Conservation (phyloP, 2,888 invertebrate genomes). For the Tinea semifulvella region DNA sequence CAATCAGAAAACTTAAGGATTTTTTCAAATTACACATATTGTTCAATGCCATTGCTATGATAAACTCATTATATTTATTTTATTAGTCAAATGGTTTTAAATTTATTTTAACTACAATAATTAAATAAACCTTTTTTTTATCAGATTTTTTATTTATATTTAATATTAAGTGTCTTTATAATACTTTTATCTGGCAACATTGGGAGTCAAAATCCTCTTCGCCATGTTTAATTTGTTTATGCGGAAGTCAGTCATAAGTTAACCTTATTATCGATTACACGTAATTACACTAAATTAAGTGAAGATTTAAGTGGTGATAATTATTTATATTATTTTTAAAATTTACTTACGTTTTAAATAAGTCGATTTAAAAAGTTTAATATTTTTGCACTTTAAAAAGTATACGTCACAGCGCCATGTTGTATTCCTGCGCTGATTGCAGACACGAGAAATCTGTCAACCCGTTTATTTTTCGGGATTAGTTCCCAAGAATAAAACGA, state of each 20-base stretch:
- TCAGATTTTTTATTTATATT: no score
- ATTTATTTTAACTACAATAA: no score
- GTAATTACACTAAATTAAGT: neutral
- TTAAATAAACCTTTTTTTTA: no score
- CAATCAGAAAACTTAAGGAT: no score
- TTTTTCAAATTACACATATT: no score
- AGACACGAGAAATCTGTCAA: constrained; percentile 68
- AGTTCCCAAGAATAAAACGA: constrained; percentile 59
- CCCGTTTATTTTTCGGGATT: constrained; percentile 65
- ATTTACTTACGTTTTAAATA: neutral
- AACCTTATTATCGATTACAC: constrained; percentile 41
- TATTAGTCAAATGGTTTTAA: no score
- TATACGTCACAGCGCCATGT: constrained; percentile 67
- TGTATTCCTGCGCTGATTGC: constrained; percentile 69
- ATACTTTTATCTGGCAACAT: constrained; percentile 34
- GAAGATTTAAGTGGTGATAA: neutral
- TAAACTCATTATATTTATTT: no score
- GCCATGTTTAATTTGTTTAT: constrained; percentile 44
- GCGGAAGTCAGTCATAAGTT: constrained; percentile 53
- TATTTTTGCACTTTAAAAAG: constrained; percentile 20
- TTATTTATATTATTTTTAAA: constrained; percentile 1
- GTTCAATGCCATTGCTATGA: no score
- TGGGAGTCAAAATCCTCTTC: constrained; percentile 42
- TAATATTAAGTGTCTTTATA: neutral
- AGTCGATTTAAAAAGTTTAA: neutral